Base-by-base conservation (phyloP, 2,797 vertebrate genomes). In the Crocidura indochinensis region DNA sequence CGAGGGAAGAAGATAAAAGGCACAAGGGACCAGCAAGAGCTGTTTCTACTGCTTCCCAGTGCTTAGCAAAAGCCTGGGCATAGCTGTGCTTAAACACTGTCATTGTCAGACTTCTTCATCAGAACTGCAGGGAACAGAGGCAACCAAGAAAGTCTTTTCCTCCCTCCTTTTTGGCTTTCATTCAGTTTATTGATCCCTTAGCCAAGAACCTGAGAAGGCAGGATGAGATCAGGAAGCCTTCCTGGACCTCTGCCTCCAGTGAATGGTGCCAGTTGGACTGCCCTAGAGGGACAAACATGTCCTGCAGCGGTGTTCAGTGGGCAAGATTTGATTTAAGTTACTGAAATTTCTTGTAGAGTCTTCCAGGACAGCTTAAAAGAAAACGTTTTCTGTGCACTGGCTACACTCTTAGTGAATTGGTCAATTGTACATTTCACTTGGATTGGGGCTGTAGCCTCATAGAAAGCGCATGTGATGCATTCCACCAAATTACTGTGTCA, bases 121-220 rank as follows among this genome's bases (percentile, higher is more conserved):
- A 9, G 10, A 56, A 27, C 76, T 49, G 79, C 74, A 79, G 83
- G 73, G 82, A 49, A 47, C 53, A 81, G 69, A 62, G 51, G 73
- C 84, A 84, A 80, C 76, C 65, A 8, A 65, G 15, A 76, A 75
- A 91, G 78, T 53, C 80, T 65, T 72, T 92, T 76, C 81, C 80
- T 85, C 60, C 73, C 80, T 90, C 27, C 29, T 47, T 77, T 38
- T 51, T 93, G 95, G 94, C 95, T 91, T 38, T 29, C 38, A 76
- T 84, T 84, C 95, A 94, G 56, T 31, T 76, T 84, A 92, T 72
- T 94, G 95, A 96, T 93, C 84, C 79, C 31, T 87, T 26, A 65
- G 95, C 94, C 96, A 96, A 95, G 90, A 94, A 93, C 94, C 95
- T 87, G 90, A 90, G 94, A 91, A 91, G 72, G 88, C 91, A 91